Evolutionary conservation across 2,888 invertebrate genomes (phyloP).

Genomic region (Diarsia mendica): DNA sequence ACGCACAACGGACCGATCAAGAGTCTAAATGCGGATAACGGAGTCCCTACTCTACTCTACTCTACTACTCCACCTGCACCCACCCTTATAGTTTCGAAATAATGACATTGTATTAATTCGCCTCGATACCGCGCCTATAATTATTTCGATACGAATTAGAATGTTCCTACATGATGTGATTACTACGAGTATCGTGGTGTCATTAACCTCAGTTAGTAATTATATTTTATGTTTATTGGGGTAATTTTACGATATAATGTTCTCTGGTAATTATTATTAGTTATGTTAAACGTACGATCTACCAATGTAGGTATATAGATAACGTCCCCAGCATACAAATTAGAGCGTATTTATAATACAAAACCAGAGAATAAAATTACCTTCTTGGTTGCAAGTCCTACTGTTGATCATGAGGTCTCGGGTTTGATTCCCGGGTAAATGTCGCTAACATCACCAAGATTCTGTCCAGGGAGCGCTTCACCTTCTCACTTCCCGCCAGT

Average conservation of each 20-base stretch:
- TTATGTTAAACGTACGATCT: not conserved
- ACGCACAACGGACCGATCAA: too few relatives aligned
- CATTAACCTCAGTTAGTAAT: conserved; percentile 7
- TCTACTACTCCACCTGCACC: conserved; percentile 5
- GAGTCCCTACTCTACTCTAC: too few relatives aligned
- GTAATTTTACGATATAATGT: not conserved
- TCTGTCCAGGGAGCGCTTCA: too few relatives aligned
- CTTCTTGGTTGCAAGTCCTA: too few relatives aligned
- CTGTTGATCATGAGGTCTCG: too few relatives aligned
- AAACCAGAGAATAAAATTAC: too few relatives aligned
- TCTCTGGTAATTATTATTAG: not conserved
- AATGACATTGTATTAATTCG: conserved; percentile 47
- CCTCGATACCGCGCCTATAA: conserved; percentile 14
- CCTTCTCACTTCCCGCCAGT: too few relatives aligned
- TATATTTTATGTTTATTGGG: not conserved
- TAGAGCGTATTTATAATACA: too few relatives aligned
- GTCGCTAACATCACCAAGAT: too few relatives aligned
- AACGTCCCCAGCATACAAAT: not conserved
- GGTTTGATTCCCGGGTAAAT: too few relatives aligned
- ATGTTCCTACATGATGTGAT: conserved; percentile 31
- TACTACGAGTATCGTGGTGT: not conserved
- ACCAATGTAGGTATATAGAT: not conserved
- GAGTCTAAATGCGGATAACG: too few relatives aligned
- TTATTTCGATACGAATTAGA: conserved; percentile 45
- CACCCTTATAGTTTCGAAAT: conserved; percentile 10